These are phyloP conservation scores for Phyllostomus discolor DNA, from an alignment of 2,113 vertebrate genomes.

Conservation along the genomic window DNA sequence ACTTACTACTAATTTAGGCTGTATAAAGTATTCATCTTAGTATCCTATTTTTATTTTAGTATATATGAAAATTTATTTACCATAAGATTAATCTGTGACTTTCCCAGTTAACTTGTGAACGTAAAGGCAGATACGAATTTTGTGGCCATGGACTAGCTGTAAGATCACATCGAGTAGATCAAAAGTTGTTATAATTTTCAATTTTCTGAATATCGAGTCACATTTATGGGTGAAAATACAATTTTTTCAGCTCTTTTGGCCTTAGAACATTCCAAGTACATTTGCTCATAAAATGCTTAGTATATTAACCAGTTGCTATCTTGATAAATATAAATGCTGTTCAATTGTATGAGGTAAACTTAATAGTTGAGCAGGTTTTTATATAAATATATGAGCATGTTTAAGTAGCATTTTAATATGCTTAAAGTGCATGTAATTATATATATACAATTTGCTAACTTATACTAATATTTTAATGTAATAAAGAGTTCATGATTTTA, in stretches of 20 bases:
- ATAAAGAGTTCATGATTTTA: conserved; percentile 58
- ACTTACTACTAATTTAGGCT: neutral
- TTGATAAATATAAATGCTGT: conserved; percentile 61
- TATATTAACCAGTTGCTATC: conserved; percentile 12
- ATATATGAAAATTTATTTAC: neutral
- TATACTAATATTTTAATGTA: conserved; percentile 56
- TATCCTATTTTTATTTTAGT: conserved; percentile 24
- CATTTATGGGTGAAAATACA: conserved; percentile 39
- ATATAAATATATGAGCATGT: conserved; percentile 38
- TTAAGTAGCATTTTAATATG: conserved; percentile 56
- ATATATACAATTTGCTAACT: conserved; percentile 36
- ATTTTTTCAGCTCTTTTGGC: conserved; percentile 26
- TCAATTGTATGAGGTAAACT: conserved; percentile 51
- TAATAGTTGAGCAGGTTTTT: conserved; percentile 55
- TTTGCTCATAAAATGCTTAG: conserved; percentile 56
- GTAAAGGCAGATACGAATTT: conserved; percentile 31
- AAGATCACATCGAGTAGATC: conserved; percentile 47
- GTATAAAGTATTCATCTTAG: conserved; percentile 13
- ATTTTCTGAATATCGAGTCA: conserved; percentile 1
- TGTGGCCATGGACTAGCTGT: conserved; percentile 18
- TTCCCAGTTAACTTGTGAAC: conserved; percentile 23
- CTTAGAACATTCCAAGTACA: conserved; percentile 44
- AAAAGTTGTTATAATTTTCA: conserved; percentile 31
- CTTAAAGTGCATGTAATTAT: conserved; percentile 38
- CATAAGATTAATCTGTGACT: conserved; percentile 20